Base-by-base conservation (phyloP, 1,140 invertebrate species). In the Tetramorium simillimum region DNA sequence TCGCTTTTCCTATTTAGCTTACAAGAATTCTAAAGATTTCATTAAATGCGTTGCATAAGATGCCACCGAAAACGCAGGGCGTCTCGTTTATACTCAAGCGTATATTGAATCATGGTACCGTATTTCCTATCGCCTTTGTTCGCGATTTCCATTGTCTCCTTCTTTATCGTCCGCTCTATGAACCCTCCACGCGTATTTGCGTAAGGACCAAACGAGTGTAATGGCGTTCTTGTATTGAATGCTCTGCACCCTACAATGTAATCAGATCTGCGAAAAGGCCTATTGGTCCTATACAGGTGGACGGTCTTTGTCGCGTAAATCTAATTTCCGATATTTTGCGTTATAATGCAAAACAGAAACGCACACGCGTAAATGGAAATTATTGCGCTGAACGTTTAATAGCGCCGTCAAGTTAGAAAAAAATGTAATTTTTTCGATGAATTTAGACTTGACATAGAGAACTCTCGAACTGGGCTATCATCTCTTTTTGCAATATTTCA, bases 101-200 rank as follows among this genome's bases (percentile, higher is more conserved):
- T 58, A 80, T 80, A 77, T 73, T 77, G 65, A 62, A 69, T 78
- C 62, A 58, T 37, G 58, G 63, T 80, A 67, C 63, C 78, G 89
- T 58, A 76, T 91, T 91, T 89, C 85, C 90, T 86, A 85, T 91
- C 76, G 87, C 67, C 72, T 91, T 91, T 91, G 90, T 91, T 84
- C 84, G 16, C 46, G 21, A 43, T 69, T 85, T 70, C 87, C 70
- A 89, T 89, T 86, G 75, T 88, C 60, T 88, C 69, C 72, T 72
- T 80, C 63, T 86, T 80, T 84, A 67, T 51, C 75, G 58, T 37
- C 3, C 53, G 12, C 28, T 60, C 60, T 21, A 70, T 77, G 89
- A 90, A 87, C 90, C 88, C 16, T 86, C 69, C 78, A 63, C 82
- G 88, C 58, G 43, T 85, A 87, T 85, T 90, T 84, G 89, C 72